Conservation (phyloP, 2,113 vertebrate species). For the Tragelaphus buxtoni region DNA sequence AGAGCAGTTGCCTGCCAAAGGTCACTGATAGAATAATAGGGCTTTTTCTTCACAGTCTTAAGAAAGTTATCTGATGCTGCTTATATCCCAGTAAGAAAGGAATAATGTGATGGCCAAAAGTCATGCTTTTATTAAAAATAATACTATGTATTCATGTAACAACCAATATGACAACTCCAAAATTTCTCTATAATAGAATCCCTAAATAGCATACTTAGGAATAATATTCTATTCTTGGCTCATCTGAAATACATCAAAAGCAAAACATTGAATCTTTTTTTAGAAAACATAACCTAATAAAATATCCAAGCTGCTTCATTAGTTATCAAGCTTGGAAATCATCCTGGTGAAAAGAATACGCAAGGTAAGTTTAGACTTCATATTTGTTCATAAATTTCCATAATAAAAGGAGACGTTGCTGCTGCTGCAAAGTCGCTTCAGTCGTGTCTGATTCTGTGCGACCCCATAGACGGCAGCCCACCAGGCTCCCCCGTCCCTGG, state of each 20-base stretch:
- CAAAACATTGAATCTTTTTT: neutral
- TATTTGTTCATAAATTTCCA: neutral
- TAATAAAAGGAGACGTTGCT: neutral
- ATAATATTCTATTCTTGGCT: neutral
- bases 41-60: conserved; percentile 32
- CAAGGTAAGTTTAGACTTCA: neutral
- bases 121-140: conserved; percentile 45
- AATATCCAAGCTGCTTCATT: neutral
- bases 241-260: neutral
- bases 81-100: neutral
- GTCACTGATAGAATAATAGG: conserved; percentile 56
- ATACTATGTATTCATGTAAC: neutral
- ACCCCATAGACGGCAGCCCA: too few relatives aligned
- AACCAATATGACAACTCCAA: neutral
- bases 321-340: conserved; percentile 10
- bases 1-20: conserved; percentile 62
- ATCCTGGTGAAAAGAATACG: neutral
- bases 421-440: too few relatives aligned
- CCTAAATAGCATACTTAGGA: neutral
- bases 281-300: conserved; percentile 3
- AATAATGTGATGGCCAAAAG: conserved; percentile 21
- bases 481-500: too few relatives aligned
- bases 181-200: neutral
- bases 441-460: too few relatives aligned
- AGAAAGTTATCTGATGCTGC: neutral